These are phyloP conservation scores for Pomatorhinus ruficollis DNA, from an alignment of 2,113 vertebrate genomes.

Conservation along the genomic window DNA sequence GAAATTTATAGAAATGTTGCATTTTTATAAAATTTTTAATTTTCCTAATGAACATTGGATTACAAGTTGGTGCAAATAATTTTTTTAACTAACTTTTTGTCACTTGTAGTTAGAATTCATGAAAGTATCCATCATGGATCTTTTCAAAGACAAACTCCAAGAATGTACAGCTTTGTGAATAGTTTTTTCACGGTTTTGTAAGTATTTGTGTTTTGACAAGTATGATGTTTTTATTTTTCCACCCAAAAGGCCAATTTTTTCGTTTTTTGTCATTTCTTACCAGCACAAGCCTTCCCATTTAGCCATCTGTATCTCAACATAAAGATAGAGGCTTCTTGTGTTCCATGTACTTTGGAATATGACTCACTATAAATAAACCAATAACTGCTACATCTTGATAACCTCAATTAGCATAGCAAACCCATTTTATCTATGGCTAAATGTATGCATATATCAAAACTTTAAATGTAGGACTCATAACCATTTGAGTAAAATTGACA, in stretches of 20 bases:
- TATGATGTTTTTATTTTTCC: not conserved
- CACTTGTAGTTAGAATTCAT: not conserved
- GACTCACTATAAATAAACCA: not conserved
- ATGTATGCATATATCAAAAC: not conserved
- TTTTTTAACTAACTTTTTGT: not conserved
- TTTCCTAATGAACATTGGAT: not conserved
- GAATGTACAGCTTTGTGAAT: not conserved
- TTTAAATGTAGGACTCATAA: not conserved
- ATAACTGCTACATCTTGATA: not conserved
- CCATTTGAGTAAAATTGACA: not conserved
- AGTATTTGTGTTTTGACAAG: not conserved
- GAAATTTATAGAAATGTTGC: not conserved
- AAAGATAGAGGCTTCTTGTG: not conserved
- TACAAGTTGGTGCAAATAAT: not conserved
- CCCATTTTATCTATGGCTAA: not conserved
- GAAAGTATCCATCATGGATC: not conserved
- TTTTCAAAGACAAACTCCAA: not conserved
- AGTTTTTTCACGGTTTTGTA: not conserved
- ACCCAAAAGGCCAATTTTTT: not conserved
- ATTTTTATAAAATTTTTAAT: not conserved
- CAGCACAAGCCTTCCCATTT: not conserved
- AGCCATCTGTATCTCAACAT: not conserved
- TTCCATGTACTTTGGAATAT: not conserved
- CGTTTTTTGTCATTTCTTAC: not conserved
- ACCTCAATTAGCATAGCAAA: not conserved